phyloP scores from a whole-genome alignment of 2,113 vertebrate species.

The Corydoras maculifer region DNA sequence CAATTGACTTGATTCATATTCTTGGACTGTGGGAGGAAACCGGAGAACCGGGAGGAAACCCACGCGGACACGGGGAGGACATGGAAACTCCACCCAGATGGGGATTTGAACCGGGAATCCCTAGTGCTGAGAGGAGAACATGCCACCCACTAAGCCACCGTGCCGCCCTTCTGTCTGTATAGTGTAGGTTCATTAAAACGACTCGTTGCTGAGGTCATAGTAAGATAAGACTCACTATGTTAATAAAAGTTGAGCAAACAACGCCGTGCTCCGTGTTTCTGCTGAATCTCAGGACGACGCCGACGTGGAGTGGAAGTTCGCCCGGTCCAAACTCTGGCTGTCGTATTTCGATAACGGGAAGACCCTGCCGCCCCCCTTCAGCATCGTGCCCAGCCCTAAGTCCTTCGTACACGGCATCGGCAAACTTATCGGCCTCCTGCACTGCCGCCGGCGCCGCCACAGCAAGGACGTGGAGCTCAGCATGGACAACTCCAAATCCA shows the following conservation, averaged over 20 bases:
- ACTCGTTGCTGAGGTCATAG: too few species aligned
- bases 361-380: conserved; percentile 82
- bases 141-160: too few species aligned
- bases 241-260: not conserved
- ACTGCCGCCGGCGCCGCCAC: conserved; percentile 67
- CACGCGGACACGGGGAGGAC: too few species aligned
- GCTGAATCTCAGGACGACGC: conserved; percentile 71
- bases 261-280: not conserved
- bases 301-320: conserved; percentile 87
- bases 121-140: too few species aligned
- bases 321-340: conserved; percentile 83
- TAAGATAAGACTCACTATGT: not conserved
- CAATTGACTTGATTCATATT: too few species aligned
- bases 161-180: too few species aligned
- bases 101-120: too few species aligned
- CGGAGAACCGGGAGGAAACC: too few species aligned
- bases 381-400: conserved; percentile 82
- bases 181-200: too few species aligned
- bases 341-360: conserved; percentile 85
- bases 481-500: conserved; percentile 78
- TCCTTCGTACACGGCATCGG: conserved; percentile 76
- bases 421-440: conserved; percentile 68
- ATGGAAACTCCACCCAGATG: too few species aligned
- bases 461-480: conserved; percentile 79
- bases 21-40: too few species aligned